phyloP scores from a whole-genome alignment of 1,140 invertebrate species.

The Trinorchestia longiramus region DNA sequence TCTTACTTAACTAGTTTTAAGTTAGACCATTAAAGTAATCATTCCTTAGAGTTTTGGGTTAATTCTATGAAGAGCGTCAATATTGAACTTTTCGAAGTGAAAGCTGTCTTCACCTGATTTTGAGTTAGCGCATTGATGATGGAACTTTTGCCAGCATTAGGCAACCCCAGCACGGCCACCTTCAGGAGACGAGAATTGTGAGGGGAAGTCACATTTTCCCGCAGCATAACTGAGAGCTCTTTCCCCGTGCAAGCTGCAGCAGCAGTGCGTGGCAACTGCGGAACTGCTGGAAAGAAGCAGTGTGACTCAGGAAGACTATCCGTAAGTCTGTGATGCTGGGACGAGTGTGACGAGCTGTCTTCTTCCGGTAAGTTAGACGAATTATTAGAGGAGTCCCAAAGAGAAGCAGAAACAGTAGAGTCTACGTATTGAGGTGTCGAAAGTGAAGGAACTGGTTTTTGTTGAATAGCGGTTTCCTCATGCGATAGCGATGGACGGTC shows the following conservation, averaged over 20 bases:
- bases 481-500: too few relatives aligned
- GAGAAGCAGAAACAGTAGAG: not conserved
- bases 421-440: not conserved
- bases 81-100: too few relatives aligned
- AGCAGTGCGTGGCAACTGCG: not conserved
- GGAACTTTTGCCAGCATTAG: conserved; percentile 95
- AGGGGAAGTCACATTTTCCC: conserved; percentile 59
- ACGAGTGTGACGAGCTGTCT: not conserved
- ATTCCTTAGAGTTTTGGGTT: too few relatives aligned
- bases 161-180: conserved; percentile 89
- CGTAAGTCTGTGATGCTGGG: not conserved
- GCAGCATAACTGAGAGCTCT: conserved; percentile 55
- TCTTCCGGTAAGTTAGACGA: not conserved
- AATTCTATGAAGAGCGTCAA: too few relatives aligned
- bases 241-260: conserved; percentile 57
- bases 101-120: conserved; percentile 70
- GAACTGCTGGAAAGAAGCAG: not conserved
- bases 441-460: too few relatives aligned
- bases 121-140: conserved; percentile 86
- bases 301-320: not conserved
- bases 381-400: not conserved
- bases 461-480: too few relatives aligned
- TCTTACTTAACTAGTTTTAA: too few relatives aligned
- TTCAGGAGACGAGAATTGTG: conserved; percentile 75
- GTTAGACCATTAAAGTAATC: too few relatives aligned